These are phyloP conservation scores for Bombus consobrinus DNA, from an alignment of 1,140 invertebrate species.

Conservation along the genomic window DNA sequence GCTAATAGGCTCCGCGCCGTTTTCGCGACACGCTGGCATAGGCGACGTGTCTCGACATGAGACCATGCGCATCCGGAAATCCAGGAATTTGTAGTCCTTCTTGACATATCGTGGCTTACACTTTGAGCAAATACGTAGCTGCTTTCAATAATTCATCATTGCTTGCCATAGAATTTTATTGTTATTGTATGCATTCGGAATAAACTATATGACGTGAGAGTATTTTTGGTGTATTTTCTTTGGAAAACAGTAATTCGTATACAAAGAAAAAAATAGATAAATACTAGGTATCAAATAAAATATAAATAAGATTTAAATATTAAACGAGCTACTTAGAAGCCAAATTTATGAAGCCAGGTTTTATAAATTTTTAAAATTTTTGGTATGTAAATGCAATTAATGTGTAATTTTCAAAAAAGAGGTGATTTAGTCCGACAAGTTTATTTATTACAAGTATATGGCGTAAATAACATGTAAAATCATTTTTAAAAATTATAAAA, in stretches of 20 bases:
- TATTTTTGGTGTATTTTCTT: neutral
- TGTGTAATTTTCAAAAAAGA: neutral
- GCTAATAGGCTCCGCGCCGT: neutral
- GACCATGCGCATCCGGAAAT: neutral
- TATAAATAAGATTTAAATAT: no score
- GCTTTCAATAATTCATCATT: neutral
- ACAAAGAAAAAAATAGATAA: no score
- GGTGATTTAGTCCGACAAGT: neutral
- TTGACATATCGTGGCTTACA: no score
- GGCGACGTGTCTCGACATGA: neutral
- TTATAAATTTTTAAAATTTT: neutral
- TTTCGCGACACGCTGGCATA: neutral
- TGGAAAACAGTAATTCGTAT: no score
- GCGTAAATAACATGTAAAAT: neutral
- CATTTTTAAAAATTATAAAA: neutral
- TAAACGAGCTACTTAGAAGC: neutral
- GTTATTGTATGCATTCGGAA: neutral
- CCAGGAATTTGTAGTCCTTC: neutral
- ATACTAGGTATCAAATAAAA: no score
- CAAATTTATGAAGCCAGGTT: rapidly evolving
- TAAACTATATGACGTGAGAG: neutral
- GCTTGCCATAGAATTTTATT: neutral
- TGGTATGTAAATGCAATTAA: neutral
- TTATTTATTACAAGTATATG: neutral
- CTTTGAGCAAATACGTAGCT: neutral